These are phyloP conservation scores for Menura novaehollandiae DNA, from an alignment of 2,113 vertebrate species.

Conservation along the genomic window DNA sequence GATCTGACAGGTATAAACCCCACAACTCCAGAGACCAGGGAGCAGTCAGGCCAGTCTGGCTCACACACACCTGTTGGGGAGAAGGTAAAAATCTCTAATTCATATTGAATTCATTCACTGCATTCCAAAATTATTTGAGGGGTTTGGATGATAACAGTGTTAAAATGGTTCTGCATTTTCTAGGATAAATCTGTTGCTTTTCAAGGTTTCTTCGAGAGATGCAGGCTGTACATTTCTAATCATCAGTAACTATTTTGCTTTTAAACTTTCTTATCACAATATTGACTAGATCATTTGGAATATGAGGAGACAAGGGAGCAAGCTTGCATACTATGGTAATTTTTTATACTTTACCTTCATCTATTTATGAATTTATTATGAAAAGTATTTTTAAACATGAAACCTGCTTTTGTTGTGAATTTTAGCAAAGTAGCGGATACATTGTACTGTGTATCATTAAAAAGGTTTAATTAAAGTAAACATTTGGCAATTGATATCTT, in stretches of 20 bases:
- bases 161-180: constrained; percentile 55
- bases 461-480: constrained; percentile 37
- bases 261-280: constrained; percentile 14
- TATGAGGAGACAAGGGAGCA: constrained; percentile 45
- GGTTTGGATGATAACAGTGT: constrained; percentile 28
- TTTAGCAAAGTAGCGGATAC: constrained; percentile 28
- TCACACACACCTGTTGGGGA: background rate
- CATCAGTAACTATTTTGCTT: constrained; percentile 21
- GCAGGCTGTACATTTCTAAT: constrained; percentile 26
- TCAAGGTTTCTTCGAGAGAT: constrained; percentile 27
- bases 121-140: constrained; percentile 43
- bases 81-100: constrained; percentile 50
- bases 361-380: constrained; percentile 71
- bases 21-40: background rate
- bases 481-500: constrained; percentile 16
- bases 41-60: background rate
- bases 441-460: constrained; percentile 41
- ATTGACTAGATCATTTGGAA: constrained; percentile 13
- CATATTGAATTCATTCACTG: constrained; percentile 69
- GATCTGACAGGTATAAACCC: background rate
- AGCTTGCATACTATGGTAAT: constrained; percentile 48
- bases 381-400: constrained; percentile 65
- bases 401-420: constrained; percentile 48
- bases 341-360: constrained; percentile 66
- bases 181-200: constrained; percentile 40